These are phyloP conservation scores for Gymnodraco acuticeps DNA, from an alignment of 2,797 vertebrate species.

Conservation along the genomic window DNA sequence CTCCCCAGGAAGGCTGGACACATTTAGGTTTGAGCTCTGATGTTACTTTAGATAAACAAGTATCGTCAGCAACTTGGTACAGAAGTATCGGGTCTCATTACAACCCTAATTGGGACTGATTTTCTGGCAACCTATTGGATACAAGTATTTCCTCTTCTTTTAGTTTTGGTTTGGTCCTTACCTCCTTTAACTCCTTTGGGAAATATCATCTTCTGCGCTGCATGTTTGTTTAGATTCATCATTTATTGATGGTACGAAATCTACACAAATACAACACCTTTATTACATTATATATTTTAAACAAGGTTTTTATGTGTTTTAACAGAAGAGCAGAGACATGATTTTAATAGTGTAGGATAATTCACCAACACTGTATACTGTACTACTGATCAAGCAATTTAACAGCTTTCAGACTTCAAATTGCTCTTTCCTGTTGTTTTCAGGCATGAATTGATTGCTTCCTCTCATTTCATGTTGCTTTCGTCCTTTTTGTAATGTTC, in stretches of 20 bases:
- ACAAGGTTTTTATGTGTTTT: neutral
- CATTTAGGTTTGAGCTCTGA: too few species aligned
- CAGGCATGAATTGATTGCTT: neutral
- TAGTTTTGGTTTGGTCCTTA: neutral
- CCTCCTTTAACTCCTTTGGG: neutral
- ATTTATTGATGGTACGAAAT: too few species aligned
- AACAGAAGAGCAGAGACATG: neutral
- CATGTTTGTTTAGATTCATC: neutral
- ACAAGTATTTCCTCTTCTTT: neutral
- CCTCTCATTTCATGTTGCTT: constrained; percentile 14
- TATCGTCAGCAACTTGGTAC: too few species aligned
- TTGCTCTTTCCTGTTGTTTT: neutral
- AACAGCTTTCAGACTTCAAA: constrained; percentile 11
- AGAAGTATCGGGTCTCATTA: too few species aligned
- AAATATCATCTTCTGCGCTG: neutral
- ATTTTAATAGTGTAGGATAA: too few species aligned
- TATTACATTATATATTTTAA: neutral
- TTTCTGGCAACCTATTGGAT: neutral
- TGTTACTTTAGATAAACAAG: too few species aligned
- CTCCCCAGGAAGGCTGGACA: too few species aligned
- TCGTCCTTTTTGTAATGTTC: neutral
- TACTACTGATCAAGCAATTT: constrained; percentile 5
- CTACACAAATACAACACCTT: neutral
- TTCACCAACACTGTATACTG: neutral
- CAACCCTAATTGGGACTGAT: neutral